Evolutionary conservation across 2,888 invertebrate species (phyloP).

Genomic region (Disparrhopalites patrizii): DNA sequence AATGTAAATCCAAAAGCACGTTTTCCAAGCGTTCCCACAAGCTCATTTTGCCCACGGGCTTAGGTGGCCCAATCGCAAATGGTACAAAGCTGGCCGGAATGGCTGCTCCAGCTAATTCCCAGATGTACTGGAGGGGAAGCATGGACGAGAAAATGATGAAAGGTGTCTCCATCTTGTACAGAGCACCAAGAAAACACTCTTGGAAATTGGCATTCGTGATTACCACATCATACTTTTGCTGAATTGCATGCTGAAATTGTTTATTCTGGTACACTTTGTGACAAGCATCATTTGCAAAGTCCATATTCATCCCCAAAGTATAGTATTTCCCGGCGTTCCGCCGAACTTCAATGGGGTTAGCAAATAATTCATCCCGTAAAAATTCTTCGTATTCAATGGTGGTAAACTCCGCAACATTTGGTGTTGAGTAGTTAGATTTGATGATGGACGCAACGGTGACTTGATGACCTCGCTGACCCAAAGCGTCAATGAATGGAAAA

Average conservation of each 20-base stretch:
- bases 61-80: neutral
- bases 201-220: slow-evolving; percentile 51
- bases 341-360: neutral
- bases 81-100: slow-evolving; percentile 7
- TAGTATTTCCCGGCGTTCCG: neutral
- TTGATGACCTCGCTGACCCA: neutral
- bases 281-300: slow-evolving; percentile 19
- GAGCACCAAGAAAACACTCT: slow-evolving; percentile 54
- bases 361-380: neutral
- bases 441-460: neutral
- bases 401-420: neutral
- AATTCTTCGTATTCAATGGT: neutral
- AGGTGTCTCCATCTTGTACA: slow-evolving; percentile 54
- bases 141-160: slow-evolving; percentile 32
- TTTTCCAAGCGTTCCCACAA: slow-evolving; percentile 18
- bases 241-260: slow-evolving; percentile 19
- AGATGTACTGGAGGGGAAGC: neutral
- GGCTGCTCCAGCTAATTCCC: slow-evolving; percentile 7
- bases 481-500: neutral
- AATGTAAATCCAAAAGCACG: neutral
- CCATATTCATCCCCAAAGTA: neutral
- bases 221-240: slow-evolving; percentile 47
- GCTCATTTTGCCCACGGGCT: slow-evolving; percentile 10
- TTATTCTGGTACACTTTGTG: slow-evolving; percentile 25
- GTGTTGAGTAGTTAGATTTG: neutral